Conservation (phyloP, 2,888 invertebrate genomes). For the Cistogaster globosa region DNA sequence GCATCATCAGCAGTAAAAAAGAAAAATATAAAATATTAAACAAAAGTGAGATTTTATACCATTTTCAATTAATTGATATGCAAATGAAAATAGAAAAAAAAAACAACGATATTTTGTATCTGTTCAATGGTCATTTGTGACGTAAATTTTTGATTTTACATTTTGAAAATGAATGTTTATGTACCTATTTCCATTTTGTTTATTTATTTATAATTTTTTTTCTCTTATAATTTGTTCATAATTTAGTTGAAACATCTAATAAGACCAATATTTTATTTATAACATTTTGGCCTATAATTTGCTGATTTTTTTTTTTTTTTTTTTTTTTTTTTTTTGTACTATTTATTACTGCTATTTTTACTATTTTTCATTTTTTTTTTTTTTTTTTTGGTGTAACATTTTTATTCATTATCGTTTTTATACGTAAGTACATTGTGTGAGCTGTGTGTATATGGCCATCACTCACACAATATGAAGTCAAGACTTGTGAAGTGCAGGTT, state of each 20-base stretch:
- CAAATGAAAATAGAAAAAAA: slow-evolving; percentile 27
- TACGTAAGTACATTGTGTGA: too few relatives aligned
- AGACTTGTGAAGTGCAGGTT: too few relatives aligned
- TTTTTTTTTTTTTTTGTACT: too few relatives aligned
- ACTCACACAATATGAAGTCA: too few relatives aligned
- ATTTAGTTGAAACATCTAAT: neutral
- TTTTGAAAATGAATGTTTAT: slow-evolving; percentile 52
- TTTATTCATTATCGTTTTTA: neutral
- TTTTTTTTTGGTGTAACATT: neutral
- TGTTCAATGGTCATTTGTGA: slow-evolving; percentile 65
- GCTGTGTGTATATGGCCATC: too few relatives aligned
- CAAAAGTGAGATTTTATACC: slow-evolving; percentile 16
- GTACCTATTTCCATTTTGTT: slow-evolving; percentile 26
- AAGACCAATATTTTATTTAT: slow-evolving; percentile 33
- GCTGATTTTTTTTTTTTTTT: neutral
- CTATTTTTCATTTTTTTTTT: neutral
- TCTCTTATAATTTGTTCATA: slow-evolving; percentile 1
- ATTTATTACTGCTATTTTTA: neutral
- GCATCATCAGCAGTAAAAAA: slow-evolving; percentile 7
- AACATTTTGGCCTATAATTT: slow-evolving; percentile 10
- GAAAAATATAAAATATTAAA: slow-evolving; percentile 14
- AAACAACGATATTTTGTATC: slow-evolving; percentile 36
- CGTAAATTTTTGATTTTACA: slow-evolving; percentile 59
- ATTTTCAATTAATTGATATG: slow-evolving; percentile 52
- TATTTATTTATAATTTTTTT: slow-evolving; percentile 30